These are phyloP conservation scores for Sycophila texana DNA, from an alignment of 2,888 invertebrate genomes.

Conservation along the genomic window DNA sequence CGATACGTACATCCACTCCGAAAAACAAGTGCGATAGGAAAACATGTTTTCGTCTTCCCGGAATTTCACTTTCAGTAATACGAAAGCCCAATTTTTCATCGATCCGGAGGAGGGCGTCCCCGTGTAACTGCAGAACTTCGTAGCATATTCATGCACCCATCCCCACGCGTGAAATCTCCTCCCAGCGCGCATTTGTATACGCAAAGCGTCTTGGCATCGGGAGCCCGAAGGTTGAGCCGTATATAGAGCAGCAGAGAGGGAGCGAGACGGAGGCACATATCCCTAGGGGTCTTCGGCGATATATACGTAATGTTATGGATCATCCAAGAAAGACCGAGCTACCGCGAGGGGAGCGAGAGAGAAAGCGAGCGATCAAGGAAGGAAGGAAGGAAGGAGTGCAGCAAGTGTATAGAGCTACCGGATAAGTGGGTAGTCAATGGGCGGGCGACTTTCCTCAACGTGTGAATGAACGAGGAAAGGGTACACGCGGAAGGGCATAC, in stretches of 20 bases:
- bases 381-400: slow-evolving; percentile 49
- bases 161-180: not conserved
- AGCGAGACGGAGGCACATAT: not conserved
- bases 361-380: not conserved
- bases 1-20: too few relatives aligned
- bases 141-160: too few relatives aligned
- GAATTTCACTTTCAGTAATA: too few relatives aligned
- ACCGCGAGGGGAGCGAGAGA: not conserved
- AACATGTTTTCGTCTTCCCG: too few relatives aligned
- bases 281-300: slow-evolving; percentile 33
- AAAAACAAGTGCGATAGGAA: too few relatives aligned
- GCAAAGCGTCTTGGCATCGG: slow-evolving; percentile 7
- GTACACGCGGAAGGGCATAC: not conserved
- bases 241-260: slow-evolving; percentile 2
- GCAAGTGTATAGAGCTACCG: slow-evolving; percentile 52
- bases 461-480: slow-evolving; percentile 64
- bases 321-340: not conserved
- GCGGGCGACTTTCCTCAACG: slow-evolving; percentile 60
- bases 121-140: too few relatives aligned
- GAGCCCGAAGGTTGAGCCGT: not conserved
- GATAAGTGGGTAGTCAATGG: slow-evolving; percentile 63
- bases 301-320: slow-evolving; percentile 32
- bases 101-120: not conserved
- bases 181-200: not conserved
- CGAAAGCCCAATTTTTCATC: not conserved